A percentile compares a stretch with the other conserved stretches of the same genome.
Evolutionary conservation across 2,113 vertebrate genomes (phyloP).

Genomic region (Melanerpes formicivorus): DNA sequence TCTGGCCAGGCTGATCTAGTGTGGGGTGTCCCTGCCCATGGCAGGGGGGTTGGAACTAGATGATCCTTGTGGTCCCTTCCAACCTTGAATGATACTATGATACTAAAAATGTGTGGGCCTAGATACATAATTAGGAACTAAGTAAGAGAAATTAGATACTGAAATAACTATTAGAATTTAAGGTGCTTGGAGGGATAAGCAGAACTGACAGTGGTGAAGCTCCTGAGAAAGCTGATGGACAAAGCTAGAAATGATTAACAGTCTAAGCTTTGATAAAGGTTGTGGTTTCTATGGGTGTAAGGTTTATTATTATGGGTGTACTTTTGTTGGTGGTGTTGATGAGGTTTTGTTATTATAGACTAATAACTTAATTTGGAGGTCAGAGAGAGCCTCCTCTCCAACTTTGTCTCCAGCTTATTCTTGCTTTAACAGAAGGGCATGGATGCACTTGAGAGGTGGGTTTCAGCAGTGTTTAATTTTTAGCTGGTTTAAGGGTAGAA

Average conservation of each 20-base stretch:
- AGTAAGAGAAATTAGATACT: conserved; percentile 33
- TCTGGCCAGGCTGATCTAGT: too few species aligned
- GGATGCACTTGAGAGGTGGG: neutral
- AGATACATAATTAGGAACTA: conserved; percentile 38
- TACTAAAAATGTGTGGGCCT: neutral
- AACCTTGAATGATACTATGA: too few species aligned
- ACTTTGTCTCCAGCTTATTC: neutral
- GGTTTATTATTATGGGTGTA: neutral
- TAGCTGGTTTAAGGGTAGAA: neutral
- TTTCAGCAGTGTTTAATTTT: neutral
- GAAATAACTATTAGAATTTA: neutral
- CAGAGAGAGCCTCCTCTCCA: neutral
- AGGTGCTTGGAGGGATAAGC: conserved; percentile 33
- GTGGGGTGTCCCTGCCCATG: too few species aligned
- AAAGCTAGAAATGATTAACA: neutral
- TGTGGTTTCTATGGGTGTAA: neutral
- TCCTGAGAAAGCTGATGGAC: neutral
- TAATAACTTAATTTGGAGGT: neutral
- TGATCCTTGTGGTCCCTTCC: too few species aligned
- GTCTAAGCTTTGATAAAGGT: neutral
- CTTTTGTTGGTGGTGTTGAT: neutral
- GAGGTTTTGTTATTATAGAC: neutral
- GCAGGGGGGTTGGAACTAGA: too few species aligned
- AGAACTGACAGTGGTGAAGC: neutral
- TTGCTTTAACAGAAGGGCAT: neutral